Evolutionary conservation across 2,113 vertebrate species (phyloP).

Genomic region (Elanoides forficatus): DNA sequence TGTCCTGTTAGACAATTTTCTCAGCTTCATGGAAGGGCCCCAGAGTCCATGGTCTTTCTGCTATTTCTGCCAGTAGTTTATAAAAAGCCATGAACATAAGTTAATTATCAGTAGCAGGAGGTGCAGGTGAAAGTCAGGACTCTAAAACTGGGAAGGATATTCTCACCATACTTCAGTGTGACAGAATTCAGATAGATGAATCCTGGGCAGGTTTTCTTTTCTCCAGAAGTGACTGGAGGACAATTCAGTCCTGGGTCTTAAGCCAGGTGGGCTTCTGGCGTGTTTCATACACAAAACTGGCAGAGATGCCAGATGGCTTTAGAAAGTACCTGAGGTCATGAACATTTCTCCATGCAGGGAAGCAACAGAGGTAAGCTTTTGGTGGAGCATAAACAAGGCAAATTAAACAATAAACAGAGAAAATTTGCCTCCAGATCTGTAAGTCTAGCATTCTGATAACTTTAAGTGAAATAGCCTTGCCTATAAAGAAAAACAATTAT

Average conservation of each 20-base stretch:
- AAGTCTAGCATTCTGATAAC: background rate
- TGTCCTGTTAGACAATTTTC: background rate
- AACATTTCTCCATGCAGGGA: background rate
- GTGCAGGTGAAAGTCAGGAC: background rate
- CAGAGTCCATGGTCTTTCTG: background rate
- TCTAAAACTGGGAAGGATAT: background rate
- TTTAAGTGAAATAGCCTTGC: background rate
- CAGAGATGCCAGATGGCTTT: background rate
- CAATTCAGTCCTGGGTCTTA: background rate
- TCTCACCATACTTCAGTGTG: background rate
- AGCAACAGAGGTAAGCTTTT: background rate
- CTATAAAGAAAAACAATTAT: background rate
- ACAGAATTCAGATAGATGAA: background rate
- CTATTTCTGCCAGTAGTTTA: background rate
- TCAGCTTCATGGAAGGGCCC: background rate
- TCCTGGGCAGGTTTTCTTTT: background rate
- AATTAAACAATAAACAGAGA: background rate
- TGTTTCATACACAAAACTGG: background rate
- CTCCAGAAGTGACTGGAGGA: background rate
- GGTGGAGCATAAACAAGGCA: background rate
- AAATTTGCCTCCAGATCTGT: background rate
- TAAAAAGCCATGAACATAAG: background rate
- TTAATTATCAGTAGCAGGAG: background rate
- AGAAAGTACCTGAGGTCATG: background rate
- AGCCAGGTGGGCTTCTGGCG: background rate